Conservation (phyloP, 2,797 vertebrate species). For the Chaetophractus vellerosus region DNA sequence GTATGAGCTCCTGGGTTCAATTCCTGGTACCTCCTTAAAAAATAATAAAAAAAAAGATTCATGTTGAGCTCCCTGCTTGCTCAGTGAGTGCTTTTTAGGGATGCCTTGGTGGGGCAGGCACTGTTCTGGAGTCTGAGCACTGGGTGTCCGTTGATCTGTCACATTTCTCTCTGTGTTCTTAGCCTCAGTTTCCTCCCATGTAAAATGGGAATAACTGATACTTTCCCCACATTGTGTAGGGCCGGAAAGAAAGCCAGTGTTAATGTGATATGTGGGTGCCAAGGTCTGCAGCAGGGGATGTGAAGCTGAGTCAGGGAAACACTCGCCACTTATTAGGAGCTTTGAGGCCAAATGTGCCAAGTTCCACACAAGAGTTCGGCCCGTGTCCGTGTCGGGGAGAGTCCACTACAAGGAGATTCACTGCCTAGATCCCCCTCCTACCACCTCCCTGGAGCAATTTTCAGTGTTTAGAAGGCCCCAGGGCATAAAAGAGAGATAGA, state of each 20-base stretch:
- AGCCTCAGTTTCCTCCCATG: background rate
- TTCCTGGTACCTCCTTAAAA: too few species aligned
- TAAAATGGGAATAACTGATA: background rate
- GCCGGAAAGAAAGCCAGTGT: constrained; percentile 37
- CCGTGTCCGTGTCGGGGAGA: background rate
- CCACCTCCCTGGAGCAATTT: constrained; percentile 6
- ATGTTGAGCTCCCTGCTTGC: too few species aligned
- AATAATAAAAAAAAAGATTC: too few species aligned
- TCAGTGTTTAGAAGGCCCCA: constrained; percentile 1
- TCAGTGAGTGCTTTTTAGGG: background rate
- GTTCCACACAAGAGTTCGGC: constrained; percentile 44
- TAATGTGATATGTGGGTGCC: background rate
- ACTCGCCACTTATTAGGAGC: background rate
- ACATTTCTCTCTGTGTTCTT: background rate
- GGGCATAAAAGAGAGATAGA: constrained; percentile 3
- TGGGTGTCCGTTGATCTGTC: background rate
- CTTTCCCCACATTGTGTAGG: background rate
- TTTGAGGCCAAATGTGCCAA: constrained; percentile 16
- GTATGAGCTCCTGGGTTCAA: too few species aligned
- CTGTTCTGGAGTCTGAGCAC: background rate
- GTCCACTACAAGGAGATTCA: constrained; percentile 53
- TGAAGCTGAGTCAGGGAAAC: constrained; percentile 5
- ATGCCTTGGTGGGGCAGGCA: background rate
- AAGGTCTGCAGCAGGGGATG: constrained; percentile 23
- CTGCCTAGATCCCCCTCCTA: constrained; percentile 30